phyloP scores from a whole-genome alignment of 2,888 invertebrate species.

The Morpho deidamia region DNA sequence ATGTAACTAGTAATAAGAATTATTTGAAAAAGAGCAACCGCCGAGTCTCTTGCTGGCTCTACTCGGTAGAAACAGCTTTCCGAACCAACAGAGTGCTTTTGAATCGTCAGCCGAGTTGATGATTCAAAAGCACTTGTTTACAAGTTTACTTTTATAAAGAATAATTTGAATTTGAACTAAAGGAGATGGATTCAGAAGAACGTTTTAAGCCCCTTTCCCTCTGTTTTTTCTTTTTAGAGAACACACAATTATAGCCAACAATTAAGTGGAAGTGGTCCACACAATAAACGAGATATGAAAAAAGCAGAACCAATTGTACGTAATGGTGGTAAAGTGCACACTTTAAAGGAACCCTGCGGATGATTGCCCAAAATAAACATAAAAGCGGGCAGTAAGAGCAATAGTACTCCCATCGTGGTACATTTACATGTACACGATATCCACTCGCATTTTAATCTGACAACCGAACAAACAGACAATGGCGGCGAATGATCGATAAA shows the following conservation, averaged over 20 bases:
- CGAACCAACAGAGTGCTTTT: too few species aligned
- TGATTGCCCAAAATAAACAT: slow-evolving; percentile 16
- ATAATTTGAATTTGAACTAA: too few species aligned
- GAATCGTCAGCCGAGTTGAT: too few species aligned
- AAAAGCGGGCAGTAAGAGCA: slow-evolving; percentile 13
- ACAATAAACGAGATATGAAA: not conserved
- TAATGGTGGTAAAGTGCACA: slow-evolving; percentile 18
- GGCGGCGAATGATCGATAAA: slow-evolving; percentile 36
- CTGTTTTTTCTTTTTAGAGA: not conserved
- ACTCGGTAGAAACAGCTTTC: too few species aligned
- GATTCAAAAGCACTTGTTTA: too few species aligned
- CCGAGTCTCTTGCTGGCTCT: too few species aligned
- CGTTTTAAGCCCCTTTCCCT: too few species aligned
- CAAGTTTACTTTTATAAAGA: too few species aligned
- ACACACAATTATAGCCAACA: not conserved
- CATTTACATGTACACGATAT: slow-evolving; percentile 10
- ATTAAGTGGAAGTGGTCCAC: not conserved
- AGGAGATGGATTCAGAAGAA: too few species aligned
- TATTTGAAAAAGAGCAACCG: too few species aligned
- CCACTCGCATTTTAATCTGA: slow-evolving; percentile 29
- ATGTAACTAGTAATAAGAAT: too few species aligned
- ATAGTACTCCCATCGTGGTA: slow-evolving; percentile 8
- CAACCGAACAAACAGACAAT: slow-evolving; percentile 29
- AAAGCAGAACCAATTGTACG: slow-evolving; percentile 3
- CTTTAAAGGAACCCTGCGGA: slow-evolving; percentile 14